Conservation (phyloP, 2,113 vertebrate genomes). For the Takifugu flavidus region DNA sequence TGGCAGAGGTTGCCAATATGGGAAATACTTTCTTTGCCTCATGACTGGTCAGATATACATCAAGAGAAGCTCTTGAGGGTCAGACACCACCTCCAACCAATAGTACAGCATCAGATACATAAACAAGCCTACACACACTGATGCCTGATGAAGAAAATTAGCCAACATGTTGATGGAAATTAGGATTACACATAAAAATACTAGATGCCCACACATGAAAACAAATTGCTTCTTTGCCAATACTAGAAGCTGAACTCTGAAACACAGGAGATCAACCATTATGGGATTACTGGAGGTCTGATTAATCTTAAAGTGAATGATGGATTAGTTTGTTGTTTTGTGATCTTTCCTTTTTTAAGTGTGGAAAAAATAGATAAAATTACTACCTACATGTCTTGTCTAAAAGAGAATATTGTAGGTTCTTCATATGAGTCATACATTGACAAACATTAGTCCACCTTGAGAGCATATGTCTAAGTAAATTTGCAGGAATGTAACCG, state of each 20-base stretch:
- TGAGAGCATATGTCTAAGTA: slow-evolving; percentile 12
- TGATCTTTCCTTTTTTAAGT: not conserved
- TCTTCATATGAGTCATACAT: slow-evolving; percentile 43
- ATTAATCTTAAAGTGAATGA: slow-evolving; percentile 6
- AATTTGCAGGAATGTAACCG: slow-evolving; percentile 23
- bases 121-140: slow-evolving; percentile 54
- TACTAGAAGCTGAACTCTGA: slow-evolving; percentile 13
- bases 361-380: too few relatives aligned
- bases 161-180: slow-evolving; percentile 21
- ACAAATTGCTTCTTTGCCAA: slow-evolving; percentile 9
- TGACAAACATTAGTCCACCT: slow-evolving; percentile 43
- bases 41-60: slow-evolving; percentile 51
- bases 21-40: slow-evolving; percentile 25
- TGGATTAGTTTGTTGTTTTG: slow-evolving; percentile 7
- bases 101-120: slow-evolving; percentile 23
- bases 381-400: not conserved
- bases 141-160: slow-evolving; percentile 22
- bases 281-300: not conserved
- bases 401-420: slow-evolving; percentile 2
- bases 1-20: slow-evolving; percentile 59
- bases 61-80: slow-evolving; percentile 37
- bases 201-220: slow-evolving; percentile 26
- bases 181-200: slow-evolving; percentile 31
- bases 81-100: slow-evolving; percentile 32
- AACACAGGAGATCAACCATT: slow-evolving; percentile 3